These are phyloP conservation scores for Acrobasis suavella DNA, from an alignment of 2,888 invertebrate species.

Conservation along the genomic window DNA sequence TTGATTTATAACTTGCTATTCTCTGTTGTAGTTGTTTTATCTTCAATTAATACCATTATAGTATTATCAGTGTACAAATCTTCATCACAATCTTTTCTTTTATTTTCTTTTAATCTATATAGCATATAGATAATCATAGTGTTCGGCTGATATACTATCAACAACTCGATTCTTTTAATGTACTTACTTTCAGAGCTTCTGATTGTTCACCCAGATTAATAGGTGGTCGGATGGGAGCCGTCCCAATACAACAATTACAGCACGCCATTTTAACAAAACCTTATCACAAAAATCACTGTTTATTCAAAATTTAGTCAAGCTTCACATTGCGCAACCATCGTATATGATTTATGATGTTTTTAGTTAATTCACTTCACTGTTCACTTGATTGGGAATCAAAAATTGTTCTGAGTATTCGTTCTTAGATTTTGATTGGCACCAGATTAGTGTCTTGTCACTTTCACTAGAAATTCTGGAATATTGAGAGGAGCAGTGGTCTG, in stretches of 20 bases:
- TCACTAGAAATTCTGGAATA: conserved; percentile 63
- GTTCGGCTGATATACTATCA: conserved; percentile 7
- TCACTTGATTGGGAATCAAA: conserved; percentile 27
- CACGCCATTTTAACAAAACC: conserved; percentile 77
- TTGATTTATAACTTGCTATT: not conserved
- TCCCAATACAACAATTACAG: conserved; percentile 86
- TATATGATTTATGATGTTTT: conserved; percentile 32
- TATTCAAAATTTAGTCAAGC: conserved; percentile 45
- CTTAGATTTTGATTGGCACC: conserved; percentile 40
- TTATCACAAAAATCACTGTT: conserved; percentile 58
- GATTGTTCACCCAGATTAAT: conserved; percentile 88
- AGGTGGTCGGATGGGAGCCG: conserved; percentile 88
- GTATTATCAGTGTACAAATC: too few relatives aligned
- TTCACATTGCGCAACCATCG: conserved; percentile 65
- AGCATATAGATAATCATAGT: conserved; percentile 1
- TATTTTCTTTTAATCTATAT: not conserved
- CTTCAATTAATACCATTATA: too few relatives aligned
- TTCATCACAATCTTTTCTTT: not conserved
- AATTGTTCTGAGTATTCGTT: conserved; percentile 25
- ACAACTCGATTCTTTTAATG: too few relatives aligned
- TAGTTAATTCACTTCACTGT: conserved; percentile 37
- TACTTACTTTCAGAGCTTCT: conserved; percentile 89
- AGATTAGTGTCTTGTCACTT: conserved; percentile 66
- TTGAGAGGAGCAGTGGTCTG: conserved; percentile 72
- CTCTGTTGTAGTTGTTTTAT: too few relatives aligned